These are phyloP conservation scores for Dryas iulia DNA, from an alignment of 1,140 invertebrate genomes.

Conservation along the genomic window DNA sequence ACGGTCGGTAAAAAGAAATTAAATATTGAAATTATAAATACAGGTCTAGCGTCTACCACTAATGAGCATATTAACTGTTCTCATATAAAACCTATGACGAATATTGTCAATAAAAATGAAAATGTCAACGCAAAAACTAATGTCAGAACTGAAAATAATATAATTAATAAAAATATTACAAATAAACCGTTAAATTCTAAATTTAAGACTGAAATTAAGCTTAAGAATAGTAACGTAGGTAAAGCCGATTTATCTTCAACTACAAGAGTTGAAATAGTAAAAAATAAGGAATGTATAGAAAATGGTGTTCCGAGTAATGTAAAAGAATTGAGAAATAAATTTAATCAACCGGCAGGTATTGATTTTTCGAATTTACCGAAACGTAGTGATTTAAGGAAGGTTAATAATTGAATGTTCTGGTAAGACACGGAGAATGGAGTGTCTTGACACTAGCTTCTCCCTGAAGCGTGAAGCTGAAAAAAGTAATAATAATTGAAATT, in stretches of 20 bases:
- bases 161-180: slow-evolving; percentile 3
- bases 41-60: slow-evolving; percentile 86
- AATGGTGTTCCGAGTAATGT: slow-evolving; percentile 12
- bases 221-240: slow-evolving; percentile 14
- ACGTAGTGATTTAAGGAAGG: not conserved
- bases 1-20: slow-evolving; percentile 24
- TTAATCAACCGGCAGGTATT: slow-evolving; percentile 12
- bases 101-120: slow-evolving; percentile 10
- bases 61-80: slow-evolving; percentile 74
- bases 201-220: slow-evolving; percentile 13
- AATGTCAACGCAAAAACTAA: not conserved
- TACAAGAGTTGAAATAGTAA: slow-evolving; percentile 15
- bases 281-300: not conserved
- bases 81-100: slow-evolving; percentile 12
- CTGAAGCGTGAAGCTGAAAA: no score
- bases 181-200: slow-evolving; percentile 8
- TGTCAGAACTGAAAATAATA: slow-evolving; percentile 2
- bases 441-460: no score
- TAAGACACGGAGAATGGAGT: no score
- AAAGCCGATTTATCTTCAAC: slow-evolving; percentile 17
- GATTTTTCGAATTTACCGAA: slow-evolving; percentile 8
- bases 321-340: slow-evolving; percentile 25
- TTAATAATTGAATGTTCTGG: no score
- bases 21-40: slow-evolving; percentile 83
- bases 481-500: no score